Percentiles rank a stretch among this genome's conserved stretches.
Evolutionary conservation across 1,140 invertebrate genomes (phyloP).

Genomic region (honey bee (Apis mellifera)): DNA sequence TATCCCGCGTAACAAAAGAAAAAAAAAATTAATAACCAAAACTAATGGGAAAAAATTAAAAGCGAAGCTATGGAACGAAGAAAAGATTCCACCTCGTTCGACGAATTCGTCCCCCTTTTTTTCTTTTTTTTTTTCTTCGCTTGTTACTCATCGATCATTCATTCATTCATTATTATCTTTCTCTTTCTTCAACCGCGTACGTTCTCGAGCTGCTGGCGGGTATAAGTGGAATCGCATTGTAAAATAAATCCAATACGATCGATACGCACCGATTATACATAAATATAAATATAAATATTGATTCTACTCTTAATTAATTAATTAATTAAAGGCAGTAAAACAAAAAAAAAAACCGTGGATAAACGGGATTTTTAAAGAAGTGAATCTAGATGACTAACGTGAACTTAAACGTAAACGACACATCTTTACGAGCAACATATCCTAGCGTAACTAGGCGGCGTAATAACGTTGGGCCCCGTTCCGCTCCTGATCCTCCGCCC

Average conservation of each 20-base stretch:
- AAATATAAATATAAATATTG: slow-evolving; percentile 64
- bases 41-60: too few relatives aligned
- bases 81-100: too few relatives aligned
- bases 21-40: background rate
- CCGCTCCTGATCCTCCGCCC: background rate
- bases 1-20: background rate
- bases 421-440: slow-evolving; percentile 79
- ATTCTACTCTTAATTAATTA: slow-evolving; percentile 48
- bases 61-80: too few relatives aligned
- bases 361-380: slow-evolving; percentile 71
- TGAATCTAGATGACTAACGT: slow-evolving; percentile 72
- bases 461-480: slow-evolving; percentile 37
- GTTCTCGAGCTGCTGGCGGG: slow-evolving; percentile 56
- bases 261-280: slow-evolving; percentile 73
- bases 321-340: slow-evolving; percentile 64
- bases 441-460: slow-evolving; percentile 76
- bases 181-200: slow-evolving; percentile 21
- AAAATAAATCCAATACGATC: slow-evolving; percentile 70
- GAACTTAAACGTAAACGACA: slow-evolving; percentile 73
- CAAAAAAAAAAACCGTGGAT: too few relatives aligned
- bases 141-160: background rate
- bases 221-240: slow-evolving; percentile 65
- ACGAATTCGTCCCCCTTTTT: too few relatives aligned
- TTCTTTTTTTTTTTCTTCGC: too few relatives aligned
- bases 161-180: background rate